Evolutionary conservation across 2,888 invertebrate genomes (phyloP).

Genomic region (Brenthis daphne): DNA sequence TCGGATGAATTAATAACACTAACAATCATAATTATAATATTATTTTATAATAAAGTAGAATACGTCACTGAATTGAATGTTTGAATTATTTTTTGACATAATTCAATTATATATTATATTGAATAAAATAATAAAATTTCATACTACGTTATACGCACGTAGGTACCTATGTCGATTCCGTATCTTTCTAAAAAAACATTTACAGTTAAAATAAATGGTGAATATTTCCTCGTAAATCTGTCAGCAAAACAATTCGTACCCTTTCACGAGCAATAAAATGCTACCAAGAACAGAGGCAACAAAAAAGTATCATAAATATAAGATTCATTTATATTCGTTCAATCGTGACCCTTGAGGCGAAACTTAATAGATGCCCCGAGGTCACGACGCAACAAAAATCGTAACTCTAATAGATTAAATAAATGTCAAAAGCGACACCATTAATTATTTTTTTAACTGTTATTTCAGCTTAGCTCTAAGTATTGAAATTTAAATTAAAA

Average conservation of each 20-base stretch:
- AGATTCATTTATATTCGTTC: constrained; percentile 81
- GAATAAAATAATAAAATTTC: not conserved
- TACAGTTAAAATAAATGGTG: constrained; percentile 76
- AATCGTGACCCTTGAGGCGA: constrained; percentile 66
- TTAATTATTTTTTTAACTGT: constrained; percentile 42
- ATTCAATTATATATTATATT: not conserved
- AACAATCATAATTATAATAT: not conserved
- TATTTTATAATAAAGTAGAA: not conserved
- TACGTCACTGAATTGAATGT: too few species aligned
- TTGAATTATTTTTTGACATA: not conserved
- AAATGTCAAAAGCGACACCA: constrained; percentile 30
- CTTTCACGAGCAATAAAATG: constrained; percentile 82
- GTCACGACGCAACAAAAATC: constrained; percentile 29
- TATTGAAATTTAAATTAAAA: constrained; percentile 70
- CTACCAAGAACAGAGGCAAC: constrained; percentile 73
- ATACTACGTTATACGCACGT: not conserved
- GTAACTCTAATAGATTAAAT: constrained; percentile 25
- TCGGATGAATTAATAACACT: constrained; percentile 63
- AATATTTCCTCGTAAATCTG: constrained; percentile 81
- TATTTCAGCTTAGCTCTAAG: constrained; percentile 42
- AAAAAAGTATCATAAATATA: constrained; percentile 81
- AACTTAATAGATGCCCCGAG: constrained; percentile 51
- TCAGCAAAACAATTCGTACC: constrained; percentile 81
- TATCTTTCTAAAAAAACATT: constrained; percentile 55
- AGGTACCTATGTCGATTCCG: not conserved